phyloP scores from a whole-genome alignment of 2,797 vertebrate species.

The Vipera latastei region DNA sequence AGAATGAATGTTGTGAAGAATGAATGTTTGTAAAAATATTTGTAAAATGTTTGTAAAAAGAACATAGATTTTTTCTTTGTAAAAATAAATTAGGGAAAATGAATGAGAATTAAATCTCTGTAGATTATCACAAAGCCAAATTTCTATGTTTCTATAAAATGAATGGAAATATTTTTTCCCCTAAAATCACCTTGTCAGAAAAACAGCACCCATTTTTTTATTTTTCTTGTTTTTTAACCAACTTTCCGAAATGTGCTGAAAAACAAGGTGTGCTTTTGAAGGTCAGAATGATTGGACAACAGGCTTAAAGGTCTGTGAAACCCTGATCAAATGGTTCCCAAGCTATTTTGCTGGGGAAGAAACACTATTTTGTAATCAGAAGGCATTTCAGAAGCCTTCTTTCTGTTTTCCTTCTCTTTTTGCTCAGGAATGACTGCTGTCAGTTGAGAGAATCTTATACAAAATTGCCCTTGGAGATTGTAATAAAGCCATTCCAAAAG shows the following conservation, averaged over 20 bases:
- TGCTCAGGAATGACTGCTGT: conserved; percentile 2
- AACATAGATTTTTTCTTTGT: background rate
- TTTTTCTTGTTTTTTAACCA: background rate
- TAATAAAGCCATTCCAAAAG: background rate
- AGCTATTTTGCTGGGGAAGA: conserved; percentile 2
- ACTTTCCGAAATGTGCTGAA: background rate
- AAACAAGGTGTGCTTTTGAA: background rate
- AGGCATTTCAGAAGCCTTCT: background rate
- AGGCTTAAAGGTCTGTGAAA: background rate
- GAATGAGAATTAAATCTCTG: background rate
- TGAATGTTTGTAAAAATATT: background rate
- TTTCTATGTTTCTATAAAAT: background rate
- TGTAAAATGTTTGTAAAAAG: background rate
- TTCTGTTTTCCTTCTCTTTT: background rate
- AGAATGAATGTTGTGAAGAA: background rate
- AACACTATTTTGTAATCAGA: conserved; percentile 1
- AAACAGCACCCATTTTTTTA: background rate
- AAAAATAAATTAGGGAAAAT: background rate
- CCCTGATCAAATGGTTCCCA: conserved; percentile 6
- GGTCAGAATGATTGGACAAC: background rate
- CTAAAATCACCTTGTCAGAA: background rate
- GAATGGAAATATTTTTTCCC: background rate
- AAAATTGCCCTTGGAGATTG: background rate
- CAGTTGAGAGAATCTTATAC: background rate
- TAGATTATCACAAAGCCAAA: background rate